Base-by-base conservation (phyloP, 2,113 vertebrate species). In the Amblyornis subalaris region DNA sequence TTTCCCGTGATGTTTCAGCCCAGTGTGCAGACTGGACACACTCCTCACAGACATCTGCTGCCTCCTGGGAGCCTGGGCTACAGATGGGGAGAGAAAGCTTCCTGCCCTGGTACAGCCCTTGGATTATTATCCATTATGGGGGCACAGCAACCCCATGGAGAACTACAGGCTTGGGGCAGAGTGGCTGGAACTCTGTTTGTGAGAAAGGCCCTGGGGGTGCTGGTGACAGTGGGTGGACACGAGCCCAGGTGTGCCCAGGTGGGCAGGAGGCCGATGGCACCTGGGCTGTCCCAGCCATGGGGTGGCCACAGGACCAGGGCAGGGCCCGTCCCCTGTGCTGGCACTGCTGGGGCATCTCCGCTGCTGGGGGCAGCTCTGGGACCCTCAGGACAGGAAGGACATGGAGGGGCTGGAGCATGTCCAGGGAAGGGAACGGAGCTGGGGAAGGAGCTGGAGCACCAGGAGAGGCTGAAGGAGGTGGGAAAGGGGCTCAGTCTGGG, bases 381-480 rank as follows among this genome's bases (percentile, higher is more conserved):
- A 17, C 67, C 55, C 33, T 31, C 80, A 25, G 1, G 36, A 36
- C 21, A 51, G 7, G 67, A 22, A n/a, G 17, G 69, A 64, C 40
- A 45, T 1, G 3, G 60, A 65, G 69, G 69, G 69, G 23, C n/a
- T 84, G 48, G 38, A 33, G 33, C 0, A 1, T 4, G 33, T 18
- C 26, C 57, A 72, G 38, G 22, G 67, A 1, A 61, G 38, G 47
- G 55, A 51, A 36, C 0, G 0, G 55, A 21, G 38, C 67, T 62
- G 67, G 80, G 57, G 66, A 25, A 53, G 17, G 79, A 16, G 25
- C 47, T 60, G 79, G 45, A 53, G 66, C 33, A 1, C 5, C 33
- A 82, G 45, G 55, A 71, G 45, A 0, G 5, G 67, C 67, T 72
- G 38, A 31, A 38, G 47, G 80, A 36, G 38, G 26, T 72, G 67